phyloP scores from a whole-genome alignment of 2,888 invertebrate species.

The Geotrupes spiniger region DNA sequence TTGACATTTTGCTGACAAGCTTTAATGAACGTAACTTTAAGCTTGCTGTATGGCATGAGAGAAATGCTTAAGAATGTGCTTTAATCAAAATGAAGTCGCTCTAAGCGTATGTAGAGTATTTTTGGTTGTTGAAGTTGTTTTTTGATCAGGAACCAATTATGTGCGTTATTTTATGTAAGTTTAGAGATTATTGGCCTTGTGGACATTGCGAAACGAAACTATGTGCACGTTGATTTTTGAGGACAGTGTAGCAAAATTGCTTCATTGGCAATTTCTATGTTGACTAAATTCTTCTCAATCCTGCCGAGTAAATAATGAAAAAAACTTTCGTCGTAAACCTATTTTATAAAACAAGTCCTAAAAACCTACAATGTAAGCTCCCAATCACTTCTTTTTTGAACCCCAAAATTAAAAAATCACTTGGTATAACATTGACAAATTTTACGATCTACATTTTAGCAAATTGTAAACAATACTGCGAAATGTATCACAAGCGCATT shows the following conservation, averaged over 20 bases:
- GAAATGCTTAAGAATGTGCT: no score
- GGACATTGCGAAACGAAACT: not conserved
- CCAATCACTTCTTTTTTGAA: not conserved
- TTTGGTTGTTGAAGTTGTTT: no score
- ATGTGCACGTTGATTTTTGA: conserved; percentile 5
- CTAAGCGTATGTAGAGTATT: no score
- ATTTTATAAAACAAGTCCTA: not conserved
- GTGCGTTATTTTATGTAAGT: no score
- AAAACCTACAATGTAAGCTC: not conserved
- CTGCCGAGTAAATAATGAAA: not conserved
- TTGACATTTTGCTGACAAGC: no score
- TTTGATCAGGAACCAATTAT: no score
- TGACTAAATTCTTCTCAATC: not conserved
- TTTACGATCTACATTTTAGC: conserved; percentile 34
- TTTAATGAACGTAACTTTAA: no score
- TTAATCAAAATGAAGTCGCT: no score
- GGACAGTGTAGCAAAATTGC: conserved; percentile 2
- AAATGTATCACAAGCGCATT: conserved; percentile 81
- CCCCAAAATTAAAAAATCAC: no score
- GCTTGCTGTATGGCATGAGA: no score
- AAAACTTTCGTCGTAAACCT: not conserved
- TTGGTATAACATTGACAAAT: not conserved
- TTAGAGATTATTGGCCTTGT: no score
- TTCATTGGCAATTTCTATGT: not conserved
- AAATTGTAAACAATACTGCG: conserved; percentile 45